Evolutionary conservation across 2,888 invertebrate genomes (phyloP).

Genomic region (Napeogenes inachia): DNA sequence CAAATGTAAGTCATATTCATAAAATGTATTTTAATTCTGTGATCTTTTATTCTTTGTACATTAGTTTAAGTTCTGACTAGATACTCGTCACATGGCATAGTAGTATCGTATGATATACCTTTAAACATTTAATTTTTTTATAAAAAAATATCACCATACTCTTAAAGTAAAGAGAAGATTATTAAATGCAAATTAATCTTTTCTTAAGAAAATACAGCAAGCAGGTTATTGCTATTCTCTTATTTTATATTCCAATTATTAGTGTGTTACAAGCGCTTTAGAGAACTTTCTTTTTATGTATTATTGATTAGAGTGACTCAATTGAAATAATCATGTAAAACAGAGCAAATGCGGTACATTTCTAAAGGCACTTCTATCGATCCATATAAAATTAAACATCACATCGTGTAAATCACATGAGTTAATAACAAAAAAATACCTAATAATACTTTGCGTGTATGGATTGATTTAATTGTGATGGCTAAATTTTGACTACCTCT

Average conservation of each 20-base stretch:
- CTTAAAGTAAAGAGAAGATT: too few relatives aligned
- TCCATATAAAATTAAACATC: too few relatives aligned
- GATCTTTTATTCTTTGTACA: constrained; percentile 5
- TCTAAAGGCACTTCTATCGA: too few relatives aligned
- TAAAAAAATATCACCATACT: too few relatives aligned
- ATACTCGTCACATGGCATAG: background rate
- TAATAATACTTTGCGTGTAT: too few relatives aligned
- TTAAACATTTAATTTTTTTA: background rate
- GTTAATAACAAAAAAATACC: too few relatives aligned
- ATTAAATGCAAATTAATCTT: too few relatives aligned
- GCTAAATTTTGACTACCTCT: too few relatives aligned
- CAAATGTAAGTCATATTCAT: background rate
- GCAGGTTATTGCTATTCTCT: constrained; percentile 4
- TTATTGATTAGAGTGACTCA: background rate
- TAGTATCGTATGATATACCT: background rate
- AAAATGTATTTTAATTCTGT: constrained; percentile 6
- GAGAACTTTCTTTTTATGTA: background rate
- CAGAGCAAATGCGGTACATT: too few relatives aligned
- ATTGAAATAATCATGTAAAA: constrained; percentile 11
- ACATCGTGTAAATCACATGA: too few relatives aligned
- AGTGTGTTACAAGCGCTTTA: constrained; percentile 1
- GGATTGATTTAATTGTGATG: too few relatives aligned
- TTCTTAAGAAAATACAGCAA: background rate
- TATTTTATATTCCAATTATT: background rate
- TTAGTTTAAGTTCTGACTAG: constrained; percentile 3